A percentile compares a stretch with the other conserved stretches of the same genome.
Conservation (phyloP, 2,888 invertebrate genomes). For the Lathronympha strigana region DNA sequence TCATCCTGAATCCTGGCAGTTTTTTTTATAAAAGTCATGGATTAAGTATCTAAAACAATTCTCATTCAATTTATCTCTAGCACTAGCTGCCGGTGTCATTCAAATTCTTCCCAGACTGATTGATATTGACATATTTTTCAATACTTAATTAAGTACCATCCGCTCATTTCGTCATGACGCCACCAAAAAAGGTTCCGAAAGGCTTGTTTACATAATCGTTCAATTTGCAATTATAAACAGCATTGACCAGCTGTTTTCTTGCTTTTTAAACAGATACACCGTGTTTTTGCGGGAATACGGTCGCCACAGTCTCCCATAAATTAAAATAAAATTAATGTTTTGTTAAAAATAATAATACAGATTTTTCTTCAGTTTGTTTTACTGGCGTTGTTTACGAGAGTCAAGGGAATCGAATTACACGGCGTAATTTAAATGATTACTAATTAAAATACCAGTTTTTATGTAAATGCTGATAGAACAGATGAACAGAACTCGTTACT, state of each 20-base stretch:
- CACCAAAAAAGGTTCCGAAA: conserved; percentile 71
- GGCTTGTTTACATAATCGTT: conserved; percentile 80
- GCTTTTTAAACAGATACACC: conserved; percentile 54
- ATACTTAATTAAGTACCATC: conserved; percentile 64
- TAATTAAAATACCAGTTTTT: conserved; percentile 1
- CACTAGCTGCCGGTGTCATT: conserved; percentile 39
- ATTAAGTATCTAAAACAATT: background rate
- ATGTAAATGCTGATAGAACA: conserved; percentile 6
- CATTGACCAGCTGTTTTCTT: conserved; percentile 60
- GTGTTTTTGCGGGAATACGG: conserved; percentile 49
- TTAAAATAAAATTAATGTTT: conserved; percentile 51
- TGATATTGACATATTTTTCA: conserved; percentile 69
- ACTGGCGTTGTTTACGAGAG: conserved; percentile 19
- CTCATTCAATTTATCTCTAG: background rate
- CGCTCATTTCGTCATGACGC: conserved; percentile 61
- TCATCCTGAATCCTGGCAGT: background rate
- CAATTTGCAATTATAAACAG: conserved; percentile 81
- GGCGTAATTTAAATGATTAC: background rate
- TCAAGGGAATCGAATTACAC: conserved; percentile 10
- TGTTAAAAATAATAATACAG: conserved; percentile 42
- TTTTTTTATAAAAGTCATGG: background rate
- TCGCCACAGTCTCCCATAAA: conserved; percentile 49
- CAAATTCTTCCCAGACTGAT: conserved; percentile 51
- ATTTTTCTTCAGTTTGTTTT: conserved; percentile 29
- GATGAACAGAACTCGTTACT: background rate